phyloP scores from a whole-genome alignment of 2,113 vertebrate species.

The Myodes glareolus region DNA sequence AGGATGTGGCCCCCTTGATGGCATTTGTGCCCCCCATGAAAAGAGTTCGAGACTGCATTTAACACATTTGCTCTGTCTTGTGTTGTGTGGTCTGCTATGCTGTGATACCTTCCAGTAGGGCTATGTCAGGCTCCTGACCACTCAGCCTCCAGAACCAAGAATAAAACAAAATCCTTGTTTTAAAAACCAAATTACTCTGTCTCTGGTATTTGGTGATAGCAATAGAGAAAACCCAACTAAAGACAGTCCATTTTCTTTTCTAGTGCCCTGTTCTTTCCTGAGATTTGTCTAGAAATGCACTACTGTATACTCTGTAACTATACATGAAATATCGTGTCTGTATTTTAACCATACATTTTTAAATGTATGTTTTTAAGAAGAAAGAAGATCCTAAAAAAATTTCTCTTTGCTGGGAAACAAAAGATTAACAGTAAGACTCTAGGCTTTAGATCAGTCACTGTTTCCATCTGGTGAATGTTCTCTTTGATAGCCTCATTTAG shows the following conservation, averaged over 20 bases:
- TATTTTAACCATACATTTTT: constrained; percentile 53
- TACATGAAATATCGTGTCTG: background rate
- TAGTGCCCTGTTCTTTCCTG: background rate
- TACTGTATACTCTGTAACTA: constrained; percentile 42
- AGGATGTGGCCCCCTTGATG: background rate
- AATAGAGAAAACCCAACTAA: background rate
- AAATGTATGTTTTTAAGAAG: constrained; percentile 58
- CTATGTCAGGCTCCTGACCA: background rate
- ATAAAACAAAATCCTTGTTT: background rate
- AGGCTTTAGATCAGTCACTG: constrained; percentile 72
- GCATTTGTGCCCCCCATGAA: background rate
- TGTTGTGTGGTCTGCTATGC: background rate
- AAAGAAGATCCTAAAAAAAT: constrained; percentile 63
- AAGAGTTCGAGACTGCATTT: background rate
- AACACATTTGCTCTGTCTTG: background rate
- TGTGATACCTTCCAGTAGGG: background rate
- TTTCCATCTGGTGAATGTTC: constrained; percentile 80
- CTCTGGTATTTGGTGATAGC: background rate
- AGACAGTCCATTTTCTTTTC: background rate
- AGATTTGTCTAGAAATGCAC: background rate
- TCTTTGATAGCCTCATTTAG: constrained; percentile 73
- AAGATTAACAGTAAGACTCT: constrained; percentile 68
- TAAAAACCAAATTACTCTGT: background rate
- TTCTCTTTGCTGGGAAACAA: constrained; percentile 70
- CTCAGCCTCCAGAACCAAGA: background rate